These are phyloP conservation scores for Pteropus alecto DNA, from an alignment of 2,113 vertebrate genomes.

Conservation along the genomic window DNA sequence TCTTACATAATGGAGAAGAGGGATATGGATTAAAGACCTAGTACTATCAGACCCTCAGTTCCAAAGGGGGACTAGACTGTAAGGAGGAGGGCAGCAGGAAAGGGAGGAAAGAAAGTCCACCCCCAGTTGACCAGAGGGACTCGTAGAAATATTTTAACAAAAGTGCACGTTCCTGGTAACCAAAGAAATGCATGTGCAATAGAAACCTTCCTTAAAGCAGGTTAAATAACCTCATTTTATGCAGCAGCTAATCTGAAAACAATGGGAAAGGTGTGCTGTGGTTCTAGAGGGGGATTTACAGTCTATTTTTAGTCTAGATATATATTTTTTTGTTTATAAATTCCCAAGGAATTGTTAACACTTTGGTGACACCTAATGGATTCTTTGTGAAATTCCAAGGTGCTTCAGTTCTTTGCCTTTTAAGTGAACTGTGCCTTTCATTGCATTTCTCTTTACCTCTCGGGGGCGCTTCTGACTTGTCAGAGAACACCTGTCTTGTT, in stretches of 20 bases:
- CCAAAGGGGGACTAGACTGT: background rate
- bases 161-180: conserved; percentile 71
- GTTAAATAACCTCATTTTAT: background rate
- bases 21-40: conserved; percentile 14
- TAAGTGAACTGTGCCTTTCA: conserved; percentile 77
- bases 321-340: conserved; percentile 70
- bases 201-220: conserved; percentile 60
- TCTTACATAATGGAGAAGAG: background rate
- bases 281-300: conserved; percentile 52
- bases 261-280: background rate
- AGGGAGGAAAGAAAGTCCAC: conserved; percentile 50
- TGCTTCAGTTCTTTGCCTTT: conserved; percentile 77
- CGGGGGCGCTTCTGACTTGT: background rate
- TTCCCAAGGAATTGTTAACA: conserved; percentile 83
- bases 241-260: background rate
- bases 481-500: background rate
- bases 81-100: background rate
- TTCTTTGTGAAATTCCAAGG: conserved; percentile 81
- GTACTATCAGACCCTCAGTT: background rate
- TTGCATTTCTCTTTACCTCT: conserved; percentile 45
- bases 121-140: conserved; percentile 50
- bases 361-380: conserved; percentile 83
- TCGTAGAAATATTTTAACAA: conserved; percentile 59
- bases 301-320: conserved; percentile 41
- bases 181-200: conserved; percentile 85